Conservation (phyloP, 53 echinoderm and acorn worm species). For the Crossaster papposus region DNA sequence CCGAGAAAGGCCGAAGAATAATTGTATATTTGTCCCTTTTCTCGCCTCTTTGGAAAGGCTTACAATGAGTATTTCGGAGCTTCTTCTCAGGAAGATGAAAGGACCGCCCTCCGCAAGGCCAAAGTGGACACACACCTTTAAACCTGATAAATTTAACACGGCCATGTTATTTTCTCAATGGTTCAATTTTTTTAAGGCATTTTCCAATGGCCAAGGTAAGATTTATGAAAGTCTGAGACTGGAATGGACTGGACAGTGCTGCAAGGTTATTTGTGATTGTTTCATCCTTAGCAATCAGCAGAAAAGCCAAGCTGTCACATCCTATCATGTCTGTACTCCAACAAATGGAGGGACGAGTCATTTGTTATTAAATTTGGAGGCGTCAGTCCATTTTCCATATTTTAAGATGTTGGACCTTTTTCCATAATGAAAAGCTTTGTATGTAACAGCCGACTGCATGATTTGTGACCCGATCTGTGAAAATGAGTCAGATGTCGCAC, state of each 20-base stretch:
- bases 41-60: neutral
- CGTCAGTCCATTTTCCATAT: neutral
- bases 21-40: neutral
- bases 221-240: neutral
- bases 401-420: neutral
- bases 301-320: neutral
- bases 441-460: neutral
- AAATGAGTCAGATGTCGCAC: too few relatives aligned
- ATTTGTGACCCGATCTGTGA: too few relatives aligned
- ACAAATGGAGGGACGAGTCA: neutral
- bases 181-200: neutral
- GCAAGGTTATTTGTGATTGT: neutral
- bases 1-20: neutral
- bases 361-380: constrained; percentile 3
- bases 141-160: constrained; percentile 35
- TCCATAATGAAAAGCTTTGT: neutral
- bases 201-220: neutral
- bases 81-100: neutral
- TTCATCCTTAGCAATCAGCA: neutral
- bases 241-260: neutral
- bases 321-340: neutral
- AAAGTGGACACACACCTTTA: constrained; percentile 7
- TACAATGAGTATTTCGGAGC: constrained; percentile 12
- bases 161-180: neutral
- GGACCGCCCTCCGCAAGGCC: neutral